Percentiles rank a stretch among this genome's conserved stretches.
Conservation (phyloP, 1,140 invertebrate genomes). For the Aethina tumida region DNA sequence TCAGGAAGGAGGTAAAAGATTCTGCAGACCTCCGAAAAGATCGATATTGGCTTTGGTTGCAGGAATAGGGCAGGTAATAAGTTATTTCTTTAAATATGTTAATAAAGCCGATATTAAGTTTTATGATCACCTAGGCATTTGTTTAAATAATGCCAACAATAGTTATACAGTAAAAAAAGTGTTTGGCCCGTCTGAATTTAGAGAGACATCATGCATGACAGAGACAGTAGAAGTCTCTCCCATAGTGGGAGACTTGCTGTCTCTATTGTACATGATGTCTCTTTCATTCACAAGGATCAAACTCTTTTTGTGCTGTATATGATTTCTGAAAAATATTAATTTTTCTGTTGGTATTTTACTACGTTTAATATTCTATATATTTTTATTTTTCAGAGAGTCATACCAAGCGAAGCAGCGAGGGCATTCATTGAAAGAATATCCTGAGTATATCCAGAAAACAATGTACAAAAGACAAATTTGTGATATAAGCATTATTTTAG, state of each 20-base stretch:
- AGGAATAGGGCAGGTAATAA: slow-evolving; percentile 35
- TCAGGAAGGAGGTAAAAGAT: slow-evolving; percentile 52
- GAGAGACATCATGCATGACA: no score
- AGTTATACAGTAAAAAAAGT: slow-evolving; percentile 1
- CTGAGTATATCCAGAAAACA: slow-evolving; percentile 4
- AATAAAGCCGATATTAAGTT: slow-evolving; percentile 2
- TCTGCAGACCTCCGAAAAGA: slow-evolving; percentile 57
- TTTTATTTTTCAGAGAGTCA: slow-evolving; percentile 22
- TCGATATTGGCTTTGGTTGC: slow-evolving; percentile 52
- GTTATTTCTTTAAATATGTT: no score
- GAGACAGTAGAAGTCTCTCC: no score
- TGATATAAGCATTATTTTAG: no score
- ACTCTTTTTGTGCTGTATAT: no score
- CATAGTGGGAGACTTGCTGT: no score
- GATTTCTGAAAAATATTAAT: slow-evolving; percentile 4
- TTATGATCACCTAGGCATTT: slow-evolving; percentile 5
- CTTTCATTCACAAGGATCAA: neutral
- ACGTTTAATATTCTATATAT: no score
- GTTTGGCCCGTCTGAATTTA: no score
- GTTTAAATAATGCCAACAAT: neutral
- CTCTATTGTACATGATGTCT: no score
- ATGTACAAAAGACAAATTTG: no score
- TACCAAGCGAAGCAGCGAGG: slow-evolving; percentile 22
- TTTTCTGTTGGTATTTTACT: slow-evolving; percentile 7
- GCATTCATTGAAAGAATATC: slow-evolving; percentile 23